These are phyloP conservation scores for Parus major DNA, from an alignment of 2,113 vertebrate genomes.

Conservation along the genomic window DNA sequence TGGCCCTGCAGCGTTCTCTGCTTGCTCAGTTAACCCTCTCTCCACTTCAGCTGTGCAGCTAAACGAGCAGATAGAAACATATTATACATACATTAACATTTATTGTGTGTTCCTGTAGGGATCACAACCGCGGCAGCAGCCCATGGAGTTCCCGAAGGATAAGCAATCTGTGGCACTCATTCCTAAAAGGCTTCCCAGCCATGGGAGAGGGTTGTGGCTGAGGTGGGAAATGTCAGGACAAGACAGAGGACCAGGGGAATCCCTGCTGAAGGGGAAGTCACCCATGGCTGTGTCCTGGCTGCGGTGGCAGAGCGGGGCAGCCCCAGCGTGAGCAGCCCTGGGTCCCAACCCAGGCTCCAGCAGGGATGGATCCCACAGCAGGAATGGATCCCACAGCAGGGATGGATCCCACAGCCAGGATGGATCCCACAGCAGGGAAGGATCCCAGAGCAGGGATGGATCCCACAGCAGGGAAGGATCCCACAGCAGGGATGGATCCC, in stretches of 20 bases:
- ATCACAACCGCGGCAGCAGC: neutral
- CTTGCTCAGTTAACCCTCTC: slow-evolving; percentile 44
- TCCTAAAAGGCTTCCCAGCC: neutral
- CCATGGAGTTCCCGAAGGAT: neutral
- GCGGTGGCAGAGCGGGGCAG: neutral
- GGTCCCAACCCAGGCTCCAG: neutral
- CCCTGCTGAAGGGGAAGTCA: neutral
- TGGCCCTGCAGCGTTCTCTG: slow-evolving; percentile 17
- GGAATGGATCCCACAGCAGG: neutral
- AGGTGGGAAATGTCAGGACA: neutral
- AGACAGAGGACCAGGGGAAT: neutral
- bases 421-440: neutral
- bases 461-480: neutral
- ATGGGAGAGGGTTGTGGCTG: neutral
- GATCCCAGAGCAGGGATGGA: neutral
- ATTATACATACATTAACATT: neutral
- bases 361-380: neutral
- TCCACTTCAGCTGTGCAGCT: neutral
- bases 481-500: neutral
- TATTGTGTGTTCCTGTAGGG: rapidly evolving
- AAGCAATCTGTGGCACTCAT: neutral
- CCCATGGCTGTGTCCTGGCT: neutral
- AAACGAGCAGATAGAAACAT: rapidly evolving
- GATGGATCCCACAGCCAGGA: neutral
- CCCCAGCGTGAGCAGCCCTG: neutral